phyloP scores from a whole-genome alignment of 2,888 invertebrate genomes.

The Achlya flavicornis region DNA sequence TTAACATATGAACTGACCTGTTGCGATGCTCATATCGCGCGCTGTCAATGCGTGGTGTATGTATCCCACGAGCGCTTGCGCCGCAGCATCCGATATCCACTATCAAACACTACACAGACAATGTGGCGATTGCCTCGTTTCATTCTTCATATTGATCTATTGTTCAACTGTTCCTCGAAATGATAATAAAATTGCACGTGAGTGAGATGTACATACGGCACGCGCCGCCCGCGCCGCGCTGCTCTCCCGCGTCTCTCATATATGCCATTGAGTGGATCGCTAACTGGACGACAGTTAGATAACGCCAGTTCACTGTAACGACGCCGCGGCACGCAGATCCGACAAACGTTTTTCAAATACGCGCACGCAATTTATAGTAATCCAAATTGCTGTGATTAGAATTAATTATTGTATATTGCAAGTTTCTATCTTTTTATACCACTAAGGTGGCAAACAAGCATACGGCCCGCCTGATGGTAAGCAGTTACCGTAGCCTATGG shows the following conservation, averaged over 20 bases:
- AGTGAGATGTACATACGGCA: neutral
- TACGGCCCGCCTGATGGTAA: too few species aligned
- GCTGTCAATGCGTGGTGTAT: neutral
- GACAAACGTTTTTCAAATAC: neutral
- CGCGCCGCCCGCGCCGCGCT: neutral
- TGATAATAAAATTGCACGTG: neutral
- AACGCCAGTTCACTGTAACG: conserved; percentile 2
- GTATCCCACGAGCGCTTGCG: neutral
- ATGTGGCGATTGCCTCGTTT: neutral
- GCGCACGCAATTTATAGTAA: neutral
- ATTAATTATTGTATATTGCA: too few species aligned
- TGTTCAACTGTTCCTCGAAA: neutral
- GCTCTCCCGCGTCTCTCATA: neutral
- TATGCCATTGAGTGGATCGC: neutral
- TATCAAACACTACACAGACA: neutral
- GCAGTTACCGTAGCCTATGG: too few species aligned
- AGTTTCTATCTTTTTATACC: too few species aligned
- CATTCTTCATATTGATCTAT: neutral
- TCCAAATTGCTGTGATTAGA: too few species aligned
- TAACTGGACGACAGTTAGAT: conserved; percentile 9
- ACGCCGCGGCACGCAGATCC: conserved; percentile 1
- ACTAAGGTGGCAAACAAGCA: too few species aligned
- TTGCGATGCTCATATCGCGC: neutral
- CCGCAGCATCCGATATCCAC: neutral
- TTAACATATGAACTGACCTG: neutral